Conservation (phyloP, 2,797 vertebrate genomes). For the Enteromius argenteus region DNA sequence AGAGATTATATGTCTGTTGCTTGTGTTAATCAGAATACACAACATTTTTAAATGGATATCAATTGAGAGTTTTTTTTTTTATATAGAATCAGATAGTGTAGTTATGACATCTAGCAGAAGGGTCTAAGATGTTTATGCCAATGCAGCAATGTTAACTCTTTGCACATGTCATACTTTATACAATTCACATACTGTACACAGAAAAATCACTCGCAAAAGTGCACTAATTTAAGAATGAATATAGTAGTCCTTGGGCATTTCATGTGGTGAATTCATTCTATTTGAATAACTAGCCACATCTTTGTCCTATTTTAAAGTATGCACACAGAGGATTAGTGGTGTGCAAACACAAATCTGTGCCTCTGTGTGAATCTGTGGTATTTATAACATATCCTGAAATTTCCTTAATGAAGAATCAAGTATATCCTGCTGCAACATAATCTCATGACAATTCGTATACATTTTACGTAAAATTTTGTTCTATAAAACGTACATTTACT, state of each 20-base stretch:
- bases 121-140: no score
- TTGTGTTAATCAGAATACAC: background rate
- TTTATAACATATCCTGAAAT: slow-evolving; percentile 32
- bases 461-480: no score
- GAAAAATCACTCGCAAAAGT: background rate
- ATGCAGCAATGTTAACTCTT: background rate
- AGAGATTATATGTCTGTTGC: background rate
- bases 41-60: background rate
- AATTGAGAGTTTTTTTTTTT: no score
- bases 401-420: slow-evolving; percentile 39
- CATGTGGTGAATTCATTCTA: background rate
- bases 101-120: no score
- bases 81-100: background rate
- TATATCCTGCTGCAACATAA: background rate
- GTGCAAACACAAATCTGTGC: background rate
- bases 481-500: no score
- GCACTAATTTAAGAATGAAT: background rate
- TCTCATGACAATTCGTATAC: no score
- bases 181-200: background rate
- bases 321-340: background rate
- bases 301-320: background rate
- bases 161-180: background rate
- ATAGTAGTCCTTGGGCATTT: background rate
- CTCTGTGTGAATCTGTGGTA: background rate
- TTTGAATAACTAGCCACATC: background rate